phyloP scores from a whole-genome alignment of 2,797 vertebrate genomes.

The Tapera naevia region DNA sequence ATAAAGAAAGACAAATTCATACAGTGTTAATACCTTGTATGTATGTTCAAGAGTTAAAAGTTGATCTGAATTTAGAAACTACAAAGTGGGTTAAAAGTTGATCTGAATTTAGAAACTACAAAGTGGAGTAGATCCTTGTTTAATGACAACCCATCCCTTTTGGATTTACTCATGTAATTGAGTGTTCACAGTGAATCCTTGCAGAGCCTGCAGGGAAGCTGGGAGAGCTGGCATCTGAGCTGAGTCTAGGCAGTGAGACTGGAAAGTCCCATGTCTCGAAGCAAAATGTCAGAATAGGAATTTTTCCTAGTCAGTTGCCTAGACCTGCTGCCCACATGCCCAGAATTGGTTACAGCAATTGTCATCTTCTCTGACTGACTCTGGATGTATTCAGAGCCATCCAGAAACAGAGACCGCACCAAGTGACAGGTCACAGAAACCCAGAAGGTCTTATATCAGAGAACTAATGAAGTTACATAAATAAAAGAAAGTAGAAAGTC shows the following conservation, averaged over 20 bases:
- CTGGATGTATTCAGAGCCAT: fast-evolving
- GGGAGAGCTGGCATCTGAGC: fast-evolving
- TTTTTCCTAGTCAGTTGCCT: not conserved
- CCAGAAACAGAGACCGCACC: not conserved
- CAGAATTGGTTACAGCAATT: not conserved
- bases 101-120: not conserved
- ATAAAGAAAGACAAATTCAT: not conserved
- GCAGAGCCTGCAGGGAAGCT: not conserved
- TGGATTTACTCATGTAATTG: not conserved
- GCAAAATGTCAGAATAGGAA: not conserved
- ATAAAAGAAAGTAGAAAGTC: not conserved
- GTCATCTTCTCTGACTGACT: not conserved
- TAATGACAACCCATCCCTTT: not conserved
- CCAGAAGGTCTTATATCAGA: not conserved
- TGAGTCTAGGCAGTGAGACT: not conserved
- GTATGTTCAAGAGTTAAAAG: not conserved
- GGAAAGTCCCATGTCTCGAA: not conserved
- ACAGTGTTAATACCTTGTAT: not conserved
- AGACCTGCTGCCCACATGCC: not conserved
- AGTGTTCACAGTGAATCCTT: fast-evolving
- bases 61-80: not conserved
- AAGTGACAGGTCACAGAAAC: not conserved
- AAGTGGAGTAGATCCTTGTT: not conserved
- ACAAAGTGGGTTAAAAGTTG: not conserved
- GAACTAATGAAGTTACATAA: not conserved